Percentiles rank a stretch among this genome's conserved stretches.
These are phyloP conservation scores for Cremastobaeus sp. DNA, from an alignment of 2,888 invertebrate genomes.

Conservation along the genomic window DNA sequence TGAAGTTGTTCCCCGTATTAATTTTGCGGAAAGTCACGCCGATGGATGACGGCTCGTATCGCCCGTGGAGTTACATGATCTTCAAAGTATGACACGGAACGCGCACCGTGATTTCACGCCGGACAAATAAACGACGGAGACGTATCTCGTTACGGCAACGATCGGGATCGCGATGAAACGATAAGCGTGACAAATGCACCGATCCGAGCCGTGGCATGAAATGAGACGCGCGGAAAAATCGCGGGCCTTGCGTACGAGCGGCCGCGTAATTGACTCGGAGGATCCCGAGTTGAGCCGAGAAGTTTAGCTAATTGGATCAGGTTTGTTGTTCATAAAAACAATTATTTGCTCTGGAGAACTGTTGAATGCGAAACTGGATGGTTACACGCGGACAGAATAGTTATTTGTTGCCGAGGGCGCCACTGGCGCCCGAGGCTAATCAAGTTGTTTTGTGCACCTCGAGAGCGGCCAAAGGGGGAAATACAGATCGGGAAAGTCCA, in stretches of 20 bases:
- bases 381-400: not conserved
- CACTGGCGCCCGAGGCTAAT: no score
- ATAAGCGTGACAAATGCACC: constrained; percentile 63
- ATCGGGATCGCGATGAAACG: constrained; percentile 42
- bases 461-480: no score
- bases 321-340: no score
- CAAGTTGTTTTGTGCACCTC: no score
- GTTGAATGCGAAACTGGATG: no score
- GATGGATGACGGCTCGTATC: constrained; percentile 47
- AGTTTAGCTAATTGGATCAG: constrained; percentile 36
- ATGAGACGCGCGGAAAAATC: constrained; percentile 45
- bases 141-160: constrained; percentile 58
- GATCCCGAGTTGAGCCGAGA: not conserved
- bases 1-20: constrained; percentile 60
- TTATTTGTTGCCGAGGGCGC: not conserved
- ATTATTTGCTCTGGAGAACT: no score
- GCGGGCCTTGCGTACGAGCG: not conserved
- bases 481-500: no score
- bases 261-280: constrained; percentile 42
- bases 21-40: constrained; percentile 59
- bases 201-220: constrained; percentile 53
- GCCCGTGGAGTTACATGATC: constrained; percentile 52
- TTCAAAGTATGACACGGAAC: constrained; percentile 28
- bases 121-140: constrained; percentile 46
- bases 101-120: constrained; percentile 28